phyloP scores from a whole-genome alignment of 2,888 invertebrate species.

The Biston stratarius region DNA sequence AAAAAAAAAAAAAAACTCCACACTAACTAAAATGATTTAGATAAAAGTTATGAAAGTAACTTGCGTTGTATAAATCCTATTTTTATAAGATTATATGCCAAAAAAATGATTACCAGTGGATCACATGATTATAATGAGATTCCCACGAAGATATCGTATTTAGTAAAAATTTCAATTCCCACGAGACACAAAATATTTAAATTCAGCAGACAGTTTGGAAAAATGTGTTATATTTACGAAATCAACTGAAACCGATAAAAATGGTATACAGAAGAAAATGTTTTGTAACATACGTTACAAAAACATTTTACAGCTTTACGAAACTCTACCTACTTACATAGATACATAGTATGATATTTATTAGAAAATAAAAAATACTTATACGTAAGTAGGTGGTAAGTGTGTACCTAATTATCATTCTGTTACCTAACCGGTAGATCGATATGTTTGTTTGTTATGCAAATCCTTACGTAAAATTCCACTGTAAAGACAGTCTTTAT shows the following conservation, averaged over 20 bases:
- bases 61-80: no score
- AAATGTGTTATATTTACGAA: neutral
- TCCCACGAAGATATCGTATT: no score
- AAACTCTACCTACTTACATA: slow-evolving; percentile 9
- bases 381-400: neutral
- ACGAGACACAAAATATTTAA: no score
- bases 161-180: no score
- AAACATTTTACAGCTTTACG: slow-evolving; percentile 9
- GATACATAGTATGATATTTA: neutral
- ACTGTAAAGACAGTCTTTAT: slow-evolving; percentile 3
- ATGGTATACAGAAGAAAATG: neutral
- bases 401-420: slow-evolving; percentile 12
- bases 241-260: neutral
- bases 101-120: no score
- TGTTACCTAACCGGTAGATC: slow-evolving; percentile 23
- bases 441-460: slow-evolving; percentile 20
- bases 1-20: no score
- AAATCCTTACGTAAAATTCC: slow-evolving; percentile 25
- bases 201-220: neutral
- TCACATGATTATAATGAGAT: no score
- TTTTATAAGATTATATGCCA: no score
- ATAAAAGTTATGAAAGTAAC: no score
- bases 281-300: slow-evolving; percentile 3
- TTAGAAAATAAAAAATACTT: no score
- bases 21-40: no score